phyloP scores from a whole-genome alignment of 2,888 invertebrate species.

The Drosophila melanosoma region DNA sequence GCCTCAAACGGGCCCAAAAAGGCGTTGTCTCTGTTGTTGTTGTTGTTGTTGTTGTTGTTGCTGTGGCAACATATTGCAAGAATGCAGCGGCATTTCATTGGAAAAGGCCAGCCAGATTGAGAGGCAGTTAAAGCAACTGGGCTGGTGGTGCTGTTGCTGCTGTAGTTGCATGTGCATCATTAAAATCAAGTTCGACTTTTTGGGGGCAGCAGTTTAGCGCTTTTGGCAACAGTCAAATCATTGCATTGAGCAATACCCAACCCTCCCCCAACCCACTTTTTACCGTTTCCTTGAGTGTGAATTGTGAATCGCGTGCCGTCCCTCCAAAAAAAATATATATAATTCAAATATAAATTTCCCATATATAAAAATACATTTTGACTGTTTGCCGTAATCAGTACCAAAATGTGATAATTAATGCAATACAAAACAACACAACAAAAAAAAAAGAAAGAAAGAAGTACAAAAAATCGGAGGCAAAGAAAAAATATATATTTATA shows the following conservation, averaged over 20 bases:
- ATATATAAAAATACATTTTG: constrained; percentile 15
- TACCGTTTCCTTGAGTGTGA: background rate
- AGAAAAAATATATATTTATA: background rate
- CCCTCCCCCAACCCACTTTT: background rate
- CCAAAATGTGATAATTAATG: constrained; percentile 76
- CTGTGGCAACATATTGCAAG: constrained; percentile 63
- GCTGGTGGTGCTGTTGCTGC: constrained; percentile 30
- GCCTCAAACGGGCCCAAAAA: constrained; percentile 73
- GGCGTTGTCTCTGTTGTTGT: constrained; percentile 69
- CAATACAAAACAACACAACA: constrained; percentile 30
- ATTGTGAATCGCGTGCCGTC: constrained; percentile 68
- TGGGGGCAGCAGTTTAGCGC: constrained; percentile 19
- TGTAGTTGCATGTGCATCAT: constrained; percentile 71
- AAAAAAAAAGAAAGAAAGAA: constrained; percentile 16
- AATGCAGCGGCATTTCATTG: constrained; percentile 70
- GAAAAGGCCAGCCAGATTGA: constrained; percentile 59
- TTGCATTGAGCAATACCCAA: constrained; percentile 6
- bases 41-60: constrained; percentile 35
- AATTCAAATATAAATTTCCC: constrained; percentile 4
- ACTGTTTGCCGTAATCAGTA: constrained; percentile 51
- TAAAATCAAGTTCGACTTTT: constrained; percentile 66
- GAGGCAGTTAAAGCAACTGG: constrained; percentile 17
- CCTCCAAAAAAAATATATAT: constrained; percentile 39
- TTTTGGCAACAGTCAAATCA: constrained; percentile 59
- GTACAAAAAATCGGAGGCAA: background rate